Evolutionary conservation across 2,113 vertebrate species (phyloP).

Genomic region (Craseonycteris thonglongyai): DNA sequence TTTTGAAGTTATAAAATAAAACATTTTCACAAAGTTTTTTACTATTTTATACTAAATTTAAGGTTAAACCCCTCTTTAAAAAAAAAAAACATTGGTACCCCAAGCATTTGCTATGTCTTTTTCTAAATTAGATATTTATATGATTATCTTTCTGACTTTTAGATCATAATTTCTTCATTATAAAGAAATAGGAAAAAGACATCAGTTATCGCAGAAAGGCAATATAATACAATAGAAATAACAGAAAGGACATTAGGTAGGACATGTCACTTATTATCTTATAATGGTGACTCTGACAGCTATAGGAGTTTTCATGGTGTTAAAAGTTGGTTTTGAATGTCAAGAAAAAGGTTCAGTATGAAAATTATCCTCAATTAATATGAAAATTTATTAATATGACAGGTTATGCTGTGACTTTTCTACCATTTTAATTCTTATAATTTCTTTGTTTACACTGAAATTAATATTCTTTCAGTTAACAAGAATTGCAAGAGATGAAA

Average conservation of each 20-base stretch:
- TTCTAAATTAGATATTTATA: slow-evolving; percentile 8
- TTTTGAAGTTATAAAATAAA: not conserved
- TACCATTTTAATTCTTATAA: not conserved
- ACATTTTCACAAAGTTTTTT: not conserved
- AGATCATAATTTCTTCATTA: slow-evolving; percentile 13
- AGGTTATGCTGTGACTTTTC: not conserved
- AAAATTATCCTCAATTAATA: not conserved
- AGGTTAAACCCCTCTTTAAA: not conserved
- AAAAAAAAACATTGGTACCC: not conserved
- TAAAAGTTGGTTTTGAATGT: not conserved
- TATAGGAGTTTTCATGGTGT: not conserved
- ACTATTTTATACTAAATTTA: slow-evolving; percentile 14
- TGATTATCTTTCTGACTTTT: slow-evolving; percentile 11
- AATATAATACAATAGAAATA: not conserved
- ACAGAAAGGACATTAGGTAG: not conserved
- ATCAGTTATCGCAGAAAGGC: not conserved
- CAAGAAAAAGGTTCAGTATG: slow-evolving; percentile 18
- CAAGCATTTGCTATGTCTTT: not conserved
- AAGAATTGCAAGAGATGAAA: not conserved
- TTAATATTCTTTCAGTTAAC: not conserved
- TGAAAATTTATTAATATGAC: not conserved
- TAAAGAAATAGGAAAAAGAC: not conserved
- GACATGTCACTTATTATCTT: not conserved
- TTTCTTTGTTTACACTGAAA: too few species aligned
- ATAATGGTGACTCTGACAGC: not conserved